Base-by-base conservation (phyloP, 2,888 invertebrate genomes). In the Chymomyza fuscimana region DNA sequence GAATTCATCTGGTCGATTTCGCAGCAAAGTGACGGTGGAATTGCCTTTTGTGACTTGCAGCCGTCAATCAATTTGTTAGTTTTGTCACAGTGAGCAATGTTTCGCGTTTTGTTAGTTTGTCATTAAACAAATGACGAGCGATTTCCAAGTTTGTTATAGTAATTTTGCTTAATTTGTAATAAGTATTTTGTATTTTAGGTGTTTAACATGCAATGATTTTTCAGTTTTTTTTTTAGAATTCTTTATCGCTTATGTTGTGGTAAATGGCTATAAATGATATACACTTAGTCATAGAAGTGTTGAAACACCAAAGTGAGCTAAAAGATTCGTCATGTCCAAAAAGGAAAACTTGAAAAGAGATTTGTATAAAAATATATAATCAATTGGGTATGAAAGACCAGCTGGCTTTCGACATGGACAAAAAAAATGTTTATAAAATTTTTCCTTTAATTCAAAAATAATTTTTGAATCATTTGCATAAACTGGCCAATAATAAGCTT, bases 51-150 rank as follows among this genome's bases (percentile, higher is more conserved):
- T 63, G 89, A 75, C 61, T 74, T 74, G 76, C 86, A 88, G 82
- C 82, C 87, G 87, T 85, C 86, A 86, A 88, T 87, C 89, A 86
- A 86, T 86, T 86, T 86, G 89, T 86, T 75, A 82, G 79, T 77
- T 70, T 73, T 73, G 65, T 86, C 86, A 51, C 72, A 71, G 74
- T 72, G 63, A 65, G 71, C 69, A 56, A 40, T 56, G 71, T 69
- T 58, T 36, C 25, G 29, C 16, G n/a, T 46, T 22, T 50, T 40
- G 77, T 76, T 77, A 70, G 72, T 73, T 74, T 87, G 85, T 78
- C 87, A 86, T 84, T 88, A 88, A 80, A 82, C 86, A 88, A 88
- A 85, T 88, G 87, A 87, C 80, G 80, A 69, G 78, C 87, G 76
- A 84, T 88, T 88, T 77, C 80, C 88, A 69, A 87, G 87, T 78